These are phyloP conservation scores for Myiopsitta monachus DNA, from an alignment of 2,113 vertebrate genomes.

Conservation along the genomic window DNA sequence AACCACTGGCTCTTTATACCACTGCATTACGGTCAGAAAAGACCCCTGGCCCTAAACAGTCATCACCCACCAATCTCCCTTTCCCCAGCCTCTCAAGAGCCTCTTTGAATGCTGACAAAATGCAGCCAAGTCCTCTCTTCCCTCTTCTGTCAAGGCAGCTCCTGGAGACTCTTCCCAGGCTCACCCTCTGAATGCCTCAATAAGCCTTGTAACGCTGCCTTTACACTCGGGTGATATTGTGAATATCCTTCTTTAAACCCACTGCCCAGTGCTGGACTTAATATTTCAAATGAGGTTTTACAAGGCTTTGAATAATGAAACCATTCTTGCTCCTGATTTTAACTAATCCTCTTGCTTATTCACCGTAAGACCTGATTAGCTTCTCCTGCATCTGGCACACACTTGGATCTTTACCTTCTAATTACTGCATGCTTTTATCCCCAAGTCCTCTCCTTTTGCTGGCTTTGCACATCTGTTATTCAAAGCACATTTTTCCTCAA, in stretches of 20 bases:
- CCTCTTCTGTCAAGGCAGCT: neutral
- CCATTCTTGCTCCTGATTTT: neutral
- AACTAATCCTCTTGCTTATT: slow-evolving; percentile 32
- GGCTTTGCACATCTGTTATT: neutral
- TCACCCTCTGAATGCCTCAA: neutral
- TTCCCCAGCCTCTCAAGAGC: neutral
- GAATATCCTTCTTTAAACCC: neutral
- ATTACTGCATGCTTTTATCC: neutral
- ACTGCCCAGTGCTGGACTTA: neutral
- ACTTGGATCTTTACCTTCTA: neutral
- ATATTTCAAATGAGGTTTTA: neutral
- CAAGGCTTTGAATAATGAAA: neutral
- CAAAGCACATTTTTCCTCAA: neutral
- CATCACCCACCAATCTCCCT: neutral
- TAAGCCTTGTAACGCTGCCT: neutral
- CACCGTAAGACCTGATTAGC: neutral
- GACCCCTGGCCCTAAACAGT: neutral
- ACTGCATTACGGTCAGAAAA: neutral
- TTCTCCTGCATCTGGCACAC: neutral
- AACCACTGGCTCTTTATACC: neutral
- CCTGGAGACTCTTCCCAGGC: neutral
- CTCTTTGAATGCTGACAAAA: neutral
- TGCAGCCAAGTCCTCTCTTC: neutral
- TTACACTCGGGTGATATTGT: neutral
- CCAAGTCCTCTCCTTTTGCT: neutral